These are phyloP conservation scores for Leptura quadrifasciata DNA, from an alignment of 2,888 invertebrate genomes.

Conservation along the genomic window DNA sequence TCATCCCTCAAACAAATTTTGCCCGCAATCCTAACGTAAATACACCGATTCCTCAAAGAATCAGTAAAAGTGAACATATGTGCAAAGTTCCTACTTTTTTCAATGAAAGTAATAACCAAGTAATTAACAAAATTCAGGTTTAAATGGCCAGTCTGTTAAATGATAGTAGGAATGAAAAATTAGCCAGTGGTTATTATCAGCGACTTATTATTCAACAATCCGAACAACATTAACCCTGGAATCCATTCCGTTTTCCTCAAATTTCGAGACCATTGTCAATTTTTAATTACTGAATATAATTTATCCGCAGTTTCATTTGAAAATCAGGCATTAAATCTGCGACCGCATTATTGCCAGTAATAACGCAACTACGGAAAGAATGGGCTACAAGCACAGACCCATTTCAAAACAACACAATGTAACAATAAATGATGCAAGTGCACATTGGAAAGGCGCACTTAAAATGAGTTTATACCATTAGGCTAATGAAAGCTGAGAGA, in stretches of 20 bases:
- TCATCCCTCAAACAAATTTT: too few species aligned
- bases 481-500: constrained; percentile 70
- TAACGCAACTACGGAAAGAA: background rate
- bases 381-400: background rate
- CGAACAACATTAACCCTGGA: too few species aligned
- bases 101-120: too few species aligned
- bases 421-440: constrained; percentile 48
- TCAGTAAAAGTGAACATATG: too few species aligned
- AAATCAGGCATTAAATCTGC: background rate
- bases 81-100: too few species aligned
- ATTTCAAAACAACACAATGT: constrained; percentile 44
- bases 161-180: too few species aligned
- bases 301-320: background rate
- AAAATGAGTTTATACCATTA: constrained; percentile 63
- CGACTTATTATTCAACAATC: too few species aligned
- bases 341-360: background rate
- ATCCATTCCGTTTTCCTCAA: background rate
- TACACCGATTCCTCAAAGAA: too few species aligned
- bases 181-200: too few species aligned
- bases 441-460: constrained; percentile 49
- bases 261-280: background rate
- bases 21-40: too few species aligned
- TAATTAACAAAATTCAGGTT: too few species aligned
- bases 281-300: background rate
- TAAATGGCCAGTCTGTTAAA: too few species aligned